Percentiles rank a stretch among this genome's conserved stretches.
phyloP scores from a whole-genome alignment of 30 jellyfish, hydroid and myxozoan genomes.

The Pelagia noctiluca region DNA sequence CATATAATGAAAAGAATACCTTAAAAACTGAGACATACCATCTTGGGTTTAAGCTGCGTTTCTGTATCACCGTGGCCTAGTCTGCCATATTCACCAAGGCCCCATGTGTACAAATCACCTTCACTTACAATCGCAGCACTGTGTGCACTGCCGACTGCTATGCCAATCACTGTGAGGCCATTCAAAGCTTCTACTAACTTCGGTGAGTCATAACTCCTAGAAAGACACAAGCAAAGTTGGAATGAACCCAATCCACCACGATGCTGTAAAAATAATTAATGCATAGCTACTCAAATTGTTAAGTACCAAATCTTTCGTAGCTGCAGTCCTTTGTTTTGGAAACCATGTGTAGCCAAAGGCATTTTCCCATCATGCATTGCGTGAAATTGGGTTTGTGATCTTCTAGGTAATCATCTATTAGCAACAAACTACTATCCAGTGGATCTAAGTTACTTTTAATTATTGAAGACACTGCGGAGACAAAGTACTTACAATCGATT shows the following conservation, averaged over 20 bases:
- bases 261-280: not conserved
- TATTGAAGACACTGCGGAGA: no score
- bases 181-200: conserved; percentile 69
- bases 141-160: conserved; percentile 92
- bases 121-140: conserved; percentile 84
- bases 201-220: conserved; percentile 79
- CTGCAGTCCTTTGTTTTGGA: no score
- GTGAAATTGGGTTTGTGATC: no score
- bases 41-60: conserved; percentile 79
- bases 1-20: not conserved
- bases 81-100: conserved; percentile 91
- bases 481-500: conserved; percentile 62
- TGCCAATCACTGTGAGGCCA: conserved; percentile 72
- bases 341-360: no score
- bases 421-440: no score
- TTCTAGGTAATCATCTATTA: no score
- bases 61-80: conserved; percentile 94
- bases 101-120: conserved; percentile 89
- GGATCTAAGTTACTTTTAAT: no score
- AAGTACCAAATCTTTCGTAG: no score
- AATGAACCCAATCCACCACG: not conserved
- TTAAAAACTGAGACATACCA: conserved; percentile 48
- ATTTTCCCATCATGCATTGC: no score
- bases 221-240: not conserved
- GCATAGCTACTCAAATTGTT: no score